Percentiles rank a stretch among this genome's conserved stretches.
Conservation (phyloP, 2,113 vertebrate species). For the Tyrannus savana region DNA sequence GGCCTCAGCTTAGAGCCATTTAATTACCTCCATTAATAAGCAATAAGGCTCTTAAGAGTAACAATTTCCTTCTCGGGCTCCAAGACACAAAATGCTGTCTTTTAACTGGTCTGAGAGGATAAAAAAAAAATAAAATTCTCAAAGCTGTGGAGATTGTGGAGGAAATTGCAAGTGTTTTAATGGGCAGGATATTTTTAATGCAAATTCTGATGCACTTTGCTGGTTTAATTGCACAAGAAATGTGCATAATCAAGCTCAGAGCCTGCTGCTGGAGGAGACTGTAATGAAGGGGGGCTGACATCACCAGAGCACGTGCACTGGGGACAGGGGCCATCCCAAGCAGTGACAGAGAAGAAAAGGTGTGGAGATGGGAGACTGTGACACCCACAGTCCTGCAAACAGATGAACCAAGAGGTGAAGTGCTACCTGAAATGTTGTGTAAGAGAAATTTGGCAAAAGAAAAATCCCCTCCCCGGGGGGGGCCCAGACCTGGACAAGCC, state of each 20-base stretch:
- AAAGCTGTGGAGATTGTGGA: background rate
- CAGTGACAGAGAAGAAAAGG: background rate
- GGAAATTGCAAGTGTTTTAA: background rate
- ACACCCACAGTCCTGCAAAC: background rate
- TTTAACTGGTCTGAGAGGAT: background rate
- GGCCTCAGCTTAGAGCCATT: constrained; percentile 12
- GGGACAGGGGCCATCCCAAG: background rate
- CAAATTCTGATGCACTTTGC: background rate
- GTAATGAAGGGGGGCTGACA: background rate
- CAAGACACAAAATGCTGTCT: background rate
- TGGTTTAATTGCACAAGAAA: background rate
- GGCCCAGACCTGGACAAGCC: background rate
- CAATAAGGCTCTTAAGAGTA: constrained; percentile 24
- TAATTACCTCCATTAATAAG: constrained; percentile 42
- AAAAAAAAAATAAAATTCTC: background rate
- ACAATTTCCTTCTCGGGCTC: background rate
- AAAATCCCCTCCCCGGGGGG: background rate
- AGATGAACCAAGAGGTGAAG: background rate
- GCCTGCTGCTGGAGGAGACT: background rate
- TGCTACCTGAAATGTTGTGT: background rate
- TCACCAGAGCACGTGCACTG: background rate
- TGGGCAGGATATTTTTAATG: background rate
- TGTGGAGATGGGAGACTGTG: no score
- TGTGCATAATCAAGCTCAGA: background rate
- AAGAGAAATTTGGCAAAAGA: background rate